Percentiles rank a stretch among this genome's conserved stretches.
phyloP scores from a whole-genome alignment of 37 sponge, comb jelly and placozoan species.

The Cliona cf. orientalis region DNA sequence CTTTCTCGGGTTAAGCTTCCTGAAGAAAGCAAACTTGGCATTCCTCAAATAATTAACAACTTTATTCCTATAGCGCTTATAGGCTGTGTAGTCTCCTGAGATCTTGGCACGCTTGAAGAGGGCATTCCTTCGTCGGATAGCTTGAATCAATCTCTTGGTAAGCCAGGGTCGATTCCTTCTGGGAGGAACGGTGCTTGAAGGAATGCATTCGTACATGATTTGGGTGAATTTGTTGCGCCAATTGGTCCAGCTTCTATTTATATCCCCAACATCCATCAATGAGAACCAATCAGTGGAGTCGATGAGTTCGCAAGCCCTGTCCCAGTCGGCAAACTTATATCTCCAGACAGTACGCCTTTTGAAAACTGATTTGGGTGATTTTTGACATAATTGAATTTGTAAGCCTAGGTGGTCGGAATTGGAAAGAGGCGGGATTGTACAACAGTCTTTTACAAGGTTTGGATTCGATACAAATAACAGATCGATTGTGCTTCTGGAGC shows the following conservation, averaged over 20 bases:
- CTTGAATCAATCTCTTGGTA: background rate
- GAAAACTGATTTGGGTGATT: background rate
- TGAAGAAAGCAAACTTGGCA: background rate
- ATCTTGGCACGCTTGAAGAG: background rate
- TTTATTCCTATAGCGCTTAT: background rate
- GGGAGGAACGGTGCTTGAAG: background rate
- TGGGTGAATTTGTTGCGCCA: background rate
- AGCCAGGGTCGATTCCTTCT: constrained; percentile 3
- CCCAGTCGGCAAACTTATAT: constrained; percentile 4
- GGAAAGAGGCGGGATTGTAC: background rate
- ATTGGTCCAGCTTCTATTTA: background rate
- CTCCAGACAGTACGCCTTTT: background rate
- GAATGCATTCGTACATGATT: constrained; percentile 2
- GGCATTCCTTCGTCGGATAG: background rate
- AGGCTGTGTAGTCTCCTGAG: background rate
- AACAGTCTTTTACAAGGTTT: background rate
- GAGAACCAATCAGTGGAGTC: background rate
- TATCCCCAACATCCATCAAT: background rate
- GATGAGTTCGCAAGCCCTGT: background rate
- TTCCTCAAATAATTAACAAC: background rate
- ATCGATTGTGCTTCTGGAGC: background rate
- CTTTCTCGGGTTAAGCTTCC: too few species aligned
- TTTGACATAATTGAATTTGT: background rate
- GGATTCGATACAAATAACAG: background rate
- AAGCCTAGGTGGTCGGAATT: background rate